Evolutionary conservation across 2,797 vertebrate species (phyloP).

Genomic region (Megalops cyprinoides): DNA sequence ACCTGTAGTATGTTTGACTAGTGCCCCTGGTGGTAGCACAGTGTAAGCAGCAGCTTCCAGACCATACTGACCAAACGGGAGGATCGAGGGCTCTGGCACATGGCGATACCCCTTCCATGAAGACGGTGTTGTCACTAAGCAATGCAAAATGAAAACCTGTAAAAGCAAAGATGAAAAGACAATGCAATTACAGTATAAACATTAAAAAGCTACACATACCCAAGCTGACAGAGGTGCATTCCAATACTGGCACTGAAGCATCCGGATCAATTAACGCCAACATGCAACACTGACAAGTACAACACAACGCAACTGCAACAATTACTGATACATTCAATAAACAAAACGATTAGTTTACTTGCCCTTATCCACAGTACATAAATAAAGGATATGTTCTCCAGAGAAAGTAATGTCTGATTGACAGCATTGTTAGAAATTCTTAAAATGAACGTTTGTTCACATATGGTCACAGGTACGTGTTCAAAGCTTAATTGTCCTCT

Average conservation of each 20-base stretch:
- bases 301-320: not conserved
- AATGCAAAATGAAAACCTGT: not conserved
- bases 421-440: not conserved
- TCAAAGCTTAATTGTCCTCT: not conserved
- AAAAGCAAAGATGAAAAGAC: too few relatives aligned
- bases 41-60: not conserved
- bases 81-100: not conserved
- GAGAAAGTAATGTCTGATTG: not conserved
- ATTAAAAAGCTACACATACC: too few relatives aligned
- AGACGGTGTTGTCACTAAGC: not conserved
- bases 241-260: not conserved
- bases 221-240: too few relatives aligned
- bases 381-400: not conserved
- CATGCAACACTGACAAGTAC: not conserved
- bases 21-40: not conserved
- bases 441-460: not conserved
- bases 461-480: not conserved
- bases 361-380: not conserved
- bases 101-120: not conserved
- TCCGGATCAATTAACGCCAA: not conserved
- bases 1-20: not conserved
- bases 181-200: too few relatives aligned
- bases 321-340: not conserved
- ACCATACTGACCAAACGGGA: not conserved
- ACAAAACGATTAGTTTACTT: too few relatives aligned